Evolutionary conservation across 2,113 vertebrate species (phyloP).

Genomic region (Nyctibius bracteatus): DNA sequence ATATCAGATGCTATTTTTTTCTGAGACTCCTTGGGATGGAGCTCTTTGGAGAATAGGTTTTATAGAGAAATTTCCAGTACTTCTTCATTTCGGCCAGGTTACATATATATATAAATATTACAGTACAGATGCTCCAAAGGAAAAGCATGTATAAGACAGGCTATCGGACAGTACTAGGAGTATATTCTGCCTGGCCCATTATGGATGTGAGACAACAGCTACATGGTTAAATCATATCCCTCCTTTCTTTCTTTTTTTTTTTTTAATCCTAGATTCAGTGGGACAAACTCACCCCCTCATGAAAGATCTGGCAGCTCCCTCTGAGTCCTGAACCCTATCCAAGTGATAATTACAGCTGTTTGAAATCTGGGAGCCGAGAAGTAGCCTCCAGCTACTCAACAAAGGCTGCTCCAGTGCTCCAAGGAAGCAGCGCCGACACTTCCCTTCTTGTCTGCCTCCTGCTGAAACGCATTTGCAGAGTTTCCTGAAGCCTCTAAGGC

Average conservation of each 20-base stretch:
- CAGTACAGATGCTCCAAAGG: background rate
- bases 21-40: background rate
- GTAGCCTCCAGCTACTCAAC: conserved; percentile 55
- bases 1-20: background rate
- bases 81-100: background rate
- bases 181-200: background rate
- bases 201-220: background rate
- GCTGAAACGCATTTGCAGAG: conserved; percentile 9
- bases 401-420: background rate
- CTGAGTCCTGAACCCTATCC: conserved; percentile 50
- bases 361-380: conserved; percentile 37
- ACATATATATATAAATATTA: background rate
- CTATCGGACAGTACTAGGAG: background rate
- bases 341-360: conserved; percentile 64
- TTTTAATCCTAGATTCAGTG: background rate
- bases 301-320: conserved; percentile 60
- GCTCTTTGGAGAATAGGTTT: background rate
- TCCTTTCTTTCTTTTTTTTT: background rate
- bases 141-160: background rate
- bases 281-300: conserved; percentile 9
- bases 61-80: background rate
- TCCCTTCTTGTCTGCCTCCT: conserved; percentile 35
- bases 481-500: conserved; percentile 40
- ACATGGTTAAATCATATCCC: background rate
- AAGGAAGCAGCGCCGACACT: background rate